Evolutionary conservation across 2,113 vertebrate species (phyloP), one percentile per base, ranked within the genome.

Genomic region (Hydropotes inermis): DNA sequence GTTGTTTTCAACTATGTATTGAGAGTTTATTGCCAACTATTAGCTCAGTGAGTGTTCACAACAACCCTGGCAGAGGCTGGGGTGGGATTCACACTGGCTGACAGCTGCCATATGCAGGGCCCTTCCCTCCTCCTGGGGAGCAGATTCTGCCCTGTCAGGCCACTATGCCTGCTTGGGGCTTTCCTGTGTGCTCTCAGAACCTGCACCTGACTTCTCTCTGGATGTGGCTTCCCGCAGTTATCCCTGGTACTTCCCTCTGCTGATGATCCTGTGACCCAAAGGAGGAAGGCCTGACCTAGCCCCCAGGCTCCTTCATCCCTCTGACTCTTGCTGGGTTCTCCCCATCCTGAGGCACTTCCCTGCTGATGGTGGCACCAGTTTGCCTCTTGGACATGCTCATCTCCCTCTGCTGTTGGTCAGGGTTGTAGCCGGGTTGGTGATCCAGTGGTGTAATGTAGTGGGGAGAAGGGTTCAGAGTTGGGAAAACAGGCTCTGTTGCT

Each of bases 111-210:
- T 19, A 8, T n/a, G 30, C 30, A 1, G 4, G 39, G 39, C 67
- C 47, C 7, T n/a, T 52, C 21, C 93, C 30, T 39, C 55, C 3
- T 30, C 52, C 30, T 21, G 21, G 21, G 55, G 88, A 19, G 21
- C 0, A 0, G 10, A 10, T 2, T 60, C 15, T 2, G 12, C 43
- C 23, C 43, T 5, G 2, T 8, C 2, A 27, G 47, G 27, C 47
- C 33, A 23, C 33, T 21, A 55, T 54, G 58, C 55, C 47, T 7
- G 50, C 30, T 10, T 55, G 10, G 70, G 61, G 7, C n/a, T 36
- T 47, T 27, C 43, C 58, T 28, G 70, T 52, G 14, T 33, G 47
- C 27, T 52, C 67, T 36, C 43, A 2, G 79, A 36, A 50, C n/a
- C 57, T 52, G 87, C 3, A 52, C 36, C 33, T 64, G 64, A 36